Conservation (phyloP, 2,888 invertebrate genomes). For the Melieria omissa region DNA sequence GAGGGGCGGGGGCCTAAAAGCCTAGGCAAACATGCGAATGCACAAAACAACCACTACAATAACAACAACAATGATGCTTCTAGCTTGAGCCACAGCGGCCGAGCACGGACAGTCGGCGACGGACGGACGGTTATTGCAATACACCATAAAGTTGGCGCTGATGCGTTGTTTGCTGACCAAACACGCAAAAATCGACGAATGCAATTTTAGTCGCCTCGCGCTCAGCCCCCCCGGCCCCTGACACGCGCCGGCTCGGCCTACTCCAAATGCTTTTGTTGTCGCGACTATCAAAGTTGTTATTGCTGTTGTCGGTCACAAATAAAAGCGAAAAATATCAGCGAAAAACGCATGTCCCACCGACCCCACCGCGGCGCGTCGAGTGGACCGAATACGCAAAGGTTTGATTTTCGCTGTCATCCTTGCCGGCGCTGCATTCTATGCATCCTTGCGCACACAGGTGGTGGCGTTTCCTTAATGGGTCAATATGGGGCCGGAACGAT, state of each 20-base stretch:
- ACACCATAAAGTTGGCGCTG: not conserved
- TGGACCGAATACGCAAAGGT: too few species aligned
- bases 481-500: too few species aligned
- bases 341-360: not conserved
- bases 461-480: too few species aligned
- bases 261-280: not conserved
- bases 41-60: conserved; percentile 1
- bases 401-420: too few species aligned
- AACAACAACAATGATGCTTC: not conserved
- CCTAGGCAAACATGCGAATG: too few species aligned
- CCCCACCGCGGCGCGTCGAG: too few species aligned
- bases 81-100: not conserved
- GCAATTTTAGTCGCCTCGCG: conserved; percentile 12
- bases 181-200: conserved; percentile 19
- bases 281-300: not conserved
- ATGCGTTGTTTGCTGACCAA: conserved; percentile 30
- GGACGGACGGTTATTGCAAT: conserved; percentile 14
- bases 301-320: conserved; percentile 5
- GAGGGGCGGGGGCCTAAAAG: too few species aligned
- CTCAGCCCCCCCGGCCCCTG: too few species aligned
- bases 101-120: not conserved
- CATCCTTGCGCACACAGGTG: too few species aligned
- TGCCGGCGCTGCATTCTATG: too few species aligned
- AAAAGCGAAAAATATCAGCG: conserved; percentile 29
- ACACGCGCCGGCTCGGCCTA: conserved; percentile 9